Evolutionary conservation across 2,888 invertebrate genomes (phyloP).

Genomic region (Nasonovia ribisnigri): DNA sequence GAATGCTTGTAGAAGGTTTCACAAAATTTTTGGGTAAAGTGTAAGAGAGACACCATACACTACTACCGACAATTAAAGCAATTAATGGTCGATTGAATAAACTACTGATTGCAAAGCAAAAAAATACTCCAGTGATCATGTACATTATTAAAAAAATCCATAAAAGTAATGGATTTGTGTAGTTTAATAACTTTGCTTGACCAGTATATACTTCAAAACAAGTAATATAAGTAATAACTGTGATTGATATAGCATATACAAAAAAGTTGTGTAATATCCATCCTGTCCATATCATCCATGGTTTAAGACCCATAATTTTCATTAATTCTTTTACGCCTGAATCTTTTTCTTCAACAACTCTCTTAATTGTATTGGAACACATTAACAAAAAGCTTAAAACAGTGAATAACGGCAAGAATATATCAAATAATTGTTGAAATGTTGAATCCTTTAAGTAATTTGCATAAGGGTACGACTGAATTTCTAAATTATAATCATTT

Average conservation of each 20-base stretch:
- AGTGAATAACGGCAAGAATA: constrained; percentile 57
- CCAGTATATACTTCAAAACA: constrained; percentile 66
- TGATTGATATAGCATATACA: constrained; percentile 75
- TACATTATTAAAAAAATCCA: constrained; percentile 65
- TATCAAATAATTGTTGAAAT: not conserved
- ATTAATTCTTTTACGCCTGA: constrained; percentile 75
- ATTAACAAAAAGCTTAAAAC: constrained; percentile 65
- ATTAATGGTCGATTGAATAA: constrained; percentile 39
- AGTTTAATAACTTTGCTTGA: constrained; percentile 63
- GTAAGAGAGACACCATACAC: constrained; percentile 31
- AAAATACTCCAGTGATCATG: constrained; percentile 36
- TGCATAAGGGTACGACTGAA: constrained; percentile 52
- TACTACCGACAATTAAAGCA: constrained; percentile 25
- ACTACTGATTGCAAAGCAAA: constrained; percentile 46
- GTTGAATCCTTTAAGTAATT: constrained; percentile 1
- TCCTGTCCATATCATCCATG: constrained; percentile 73
- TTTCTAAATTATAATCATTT: constrained; percentile 5
- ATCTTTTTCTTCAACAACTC: constrained; percentile 75
- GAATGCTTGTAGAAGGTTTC: constrained; percentile 11
- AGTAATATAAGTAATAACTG: constrained; percentile 72
- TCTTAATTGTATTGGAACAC: constrained; percentile 71
- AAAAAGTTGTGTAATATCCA: constrained; percentile 73
- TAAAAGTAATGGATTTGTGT: constrained; percentile 65
- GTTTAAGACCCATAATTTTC: constrained; percentile 74
- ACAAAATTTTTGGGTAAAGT: not conserved